Evolutionary conservation across 2,888 invertebrate genomes (phyloP), one percentile per base, ranked within the genome.

Genomic region (Meandrusa payeni): DNA sequence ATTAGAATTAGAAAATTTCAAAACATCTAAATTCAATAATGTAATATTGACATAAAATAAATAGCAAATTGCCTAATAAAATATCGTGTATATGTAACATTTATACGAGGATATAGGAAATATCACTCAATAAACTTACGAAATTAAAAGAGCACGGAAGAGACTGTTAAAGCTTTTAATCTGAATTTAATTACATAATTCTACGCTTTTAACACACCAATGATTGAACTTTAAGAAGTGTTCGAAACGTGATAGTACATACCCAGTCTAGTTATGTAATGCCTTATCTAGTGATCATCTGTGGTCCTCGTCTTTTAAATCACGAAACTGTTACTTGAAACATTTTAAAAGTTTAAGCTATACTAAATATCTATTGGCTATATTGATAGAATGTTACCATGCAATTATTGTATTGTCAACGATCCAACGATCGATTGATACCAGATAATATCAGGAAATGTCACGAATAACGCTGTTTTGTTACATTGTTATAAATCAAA

Each of bases 221-320:
- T 26, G 17, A 15, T 23, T 37, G 38, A 38, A 43, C 43, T 32
- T 26, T 31, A 23, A 23, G 20, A 41, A 31, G 19, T 4, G 19
- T 12, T 13, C 11, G 12, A 11, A 26, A 44, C 24, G 40, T 46
- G 26, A 41, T 28, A 37, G 22, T 41, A 45, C 3, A 41, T 15
- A 12, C 33, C 50, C 41, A 37, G 41, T 49, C 34, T 43, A 47
- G 34, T 45, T 31, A 51, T 46, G 45, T 46, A 39, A 46, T 42
- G 46, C 47, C 42, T 43, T 51, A 57, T 56, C 54, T 10, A 22
- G 48, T 48, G 41, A 57, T 57, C 55, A 47, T 52, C 52, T 57
- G 50, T 2, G 15, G n/a, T 24, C 29, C 34, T 31, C 24, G 24
- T 34, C 10, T 22, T 22, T 48, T 17, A 31, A 15, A 19, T 31